These are phyloP conservation scores for Rhineura floridana DNA, from an alignment of 2,113 vertebrate genomes.

Conservation along the genomic window DNA sequence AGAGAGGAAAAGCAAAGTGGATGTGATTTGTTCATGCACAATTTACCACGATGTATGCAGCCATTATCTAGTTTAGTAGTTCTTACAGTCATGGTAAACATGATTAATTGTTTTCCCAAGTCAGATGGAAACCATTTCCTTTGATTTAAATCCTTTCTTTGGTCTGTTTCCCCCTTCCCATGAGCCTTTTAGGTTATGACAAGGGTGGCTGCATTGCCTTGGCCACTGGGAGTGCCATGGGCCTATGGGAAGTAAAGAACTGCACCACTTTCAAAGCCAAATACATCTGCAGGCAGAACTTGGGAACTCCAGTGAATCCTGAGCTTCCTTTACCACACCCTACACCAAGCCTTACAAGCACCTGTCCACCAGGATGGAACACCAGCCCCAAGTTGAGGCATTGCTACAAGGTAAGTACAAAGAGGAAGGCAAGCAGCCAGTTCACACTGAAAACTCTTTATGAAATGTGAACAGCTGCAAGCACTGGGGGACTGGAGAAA, in stretches of 20 bases:
- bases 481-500: too few relatives aligned
- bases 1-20: too few relatives aligned
- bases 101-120: not conserved
- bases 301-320: conserved; percentile 82
- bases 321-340: conserved; percentile 82
- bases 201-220: conserved; percentile 89
- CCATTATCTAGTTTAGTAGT: not conserved
- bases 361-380: conserved; percentile 88
- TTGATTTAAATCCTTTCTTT: conserved; percentile 18
- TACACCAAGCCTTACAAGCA: conserved; percentile 86
- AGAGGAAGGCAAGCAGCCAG: not conserved
- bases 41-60: not conserved
- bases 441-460: not conserved
- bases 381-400: conserved; percentile 84
- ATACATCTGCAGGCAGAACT: conserved; percentile 93
- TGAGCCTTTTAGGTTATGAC: conserved; percentile 73
- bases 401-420: conserved; percentile 89
- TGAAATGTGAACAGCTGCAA: too few relatives aligned
- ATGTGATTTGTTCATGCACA: too few relatives aligned
- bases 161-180: conserved; percentile 43
- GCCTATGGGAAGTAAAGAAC: conserved; percentile 93
- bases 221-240: conserved; percentile 86
- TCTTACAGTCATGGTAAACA: not conserved
- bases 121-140: not conserved
- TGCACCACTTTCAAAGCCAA: conserved; percentile 84